Base-by-base conservation (phyloP, 2,113 vertebrate species). In the Melanocharis versteri region DNA sequence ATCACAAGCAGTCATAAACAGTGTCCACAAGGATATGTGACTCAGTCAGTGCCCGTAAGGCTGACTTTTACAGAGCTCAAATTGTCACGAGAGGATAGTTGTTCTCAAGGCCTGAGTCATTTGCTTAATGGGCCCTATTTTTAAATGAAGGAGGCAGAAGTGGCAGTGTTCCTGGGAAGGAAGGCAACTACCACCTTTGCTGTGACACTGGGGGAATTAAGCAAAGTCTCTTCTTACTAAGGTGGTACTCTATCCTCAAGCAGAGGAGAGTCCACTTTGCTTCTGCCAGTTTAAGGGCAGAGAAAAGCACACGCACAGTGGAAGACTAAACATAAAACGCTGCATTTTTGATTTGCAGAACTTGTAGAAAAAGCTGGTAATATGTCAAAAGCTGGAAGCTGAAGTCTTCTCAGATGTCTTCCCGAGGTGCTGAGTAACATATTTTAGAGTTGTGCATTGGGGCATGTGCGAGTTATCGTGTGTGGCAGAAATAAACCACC, bases 81-180 rank as follows among this genome's bases (percentile, higher is more conserved):
- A 73, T 69, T 69, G 57, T 54, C 28, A 40, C 37, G 6, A 83
- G 28, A 21, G 37, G 62, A 70, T 7, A 50, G 30, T 2, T 94
- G 61, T 58, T 83, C 58, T 53, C 33, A 56, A 82, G 21, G 33
- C 45, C 45, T 23, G 18, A 88, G 18, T 72, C 2, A 45, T 82
- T 86, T 88, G 33, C 72, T 61, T 76, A 88, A 88, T 48, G 44
- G 78, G 26, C 20, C 20, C 14, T 90, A 15, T 86, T 96, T 93
- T 93, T 65, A 80, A 91, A 68, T 16, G 22, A 79, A 83, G 37
- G 75, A 65, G 45, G 45, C 14, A 35, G 50, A 93, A 23, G 31
- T 82, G 35, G 24, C 73, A 87, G n/a, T 56, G 31, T 42, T 80
- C 30, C 33, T n/a, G 57, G 62, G 30, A 93, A 89, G 44, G 44